phyloP scores from a whole-genome alignment of 2,888 invertebrate genomes.

The Argynnis bischoffii region DNA sequence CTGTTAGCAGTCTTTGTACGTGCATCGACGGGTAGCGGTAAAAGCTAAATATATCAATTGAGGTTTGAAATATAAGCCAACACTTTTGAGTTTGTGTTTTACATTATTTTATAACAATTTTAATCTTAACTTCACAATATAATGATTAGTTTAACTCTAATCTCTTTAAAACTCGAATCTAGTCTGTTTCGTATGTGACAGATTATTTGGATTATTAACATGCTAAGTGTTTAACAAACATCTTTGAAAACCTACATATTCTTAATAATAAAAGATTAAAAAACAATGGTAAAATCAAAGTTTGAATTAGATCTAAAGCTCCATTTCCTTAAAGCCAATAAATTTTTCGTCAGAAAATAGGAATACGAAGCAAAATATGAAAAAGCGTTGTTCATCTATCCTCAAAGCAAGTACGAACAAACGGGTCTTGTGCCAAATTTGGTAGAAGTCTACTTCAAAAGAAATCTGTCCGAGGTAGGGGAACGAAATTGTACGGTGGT shows the following conservation, averaged over 20 bases:
- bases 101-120: constrained; percentile 3
- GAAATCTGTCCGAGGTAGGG: constrained; percentile 49
- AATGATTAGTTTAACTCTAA: too few species aligned
- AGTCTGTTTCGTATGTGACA: too few species aligned
- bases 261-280: too few species aligned
- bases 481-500: constrained; percentile 43
- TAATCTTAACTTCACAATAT: neutral
- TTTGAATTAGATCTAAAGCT: neutral
- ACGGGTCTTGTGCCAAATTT: constrained; percentile 53
- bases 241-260: too few species aligned
- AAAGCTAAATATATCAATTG: constrained; percentile 1
- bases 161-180: too few species aligned
- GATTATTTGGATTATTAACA: too few species aligned
- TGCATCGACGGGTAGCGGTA: too few species aligned
- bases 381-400: constrained; percentile 30
- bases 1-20: too few species aligned
- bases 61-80: constrained; percentile 11
- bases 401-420: constrained; percentile 35
- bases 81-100: constrained; percentile 1
- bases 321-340: constrained; percentile 4
- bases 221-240: too few species aligned
- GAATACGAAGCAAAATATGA: constrained; percentile 22
- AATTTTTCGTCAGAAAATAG: constrained; percentile 18
- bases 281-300: neutral
- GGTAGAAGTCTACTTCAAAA: constrained; percentile 57